These are phyloP conservation scores for Sapayoa aenigma DNA, from an alignment of 2,113 vertebrate species.

Conservation along the genomic window DNA sequence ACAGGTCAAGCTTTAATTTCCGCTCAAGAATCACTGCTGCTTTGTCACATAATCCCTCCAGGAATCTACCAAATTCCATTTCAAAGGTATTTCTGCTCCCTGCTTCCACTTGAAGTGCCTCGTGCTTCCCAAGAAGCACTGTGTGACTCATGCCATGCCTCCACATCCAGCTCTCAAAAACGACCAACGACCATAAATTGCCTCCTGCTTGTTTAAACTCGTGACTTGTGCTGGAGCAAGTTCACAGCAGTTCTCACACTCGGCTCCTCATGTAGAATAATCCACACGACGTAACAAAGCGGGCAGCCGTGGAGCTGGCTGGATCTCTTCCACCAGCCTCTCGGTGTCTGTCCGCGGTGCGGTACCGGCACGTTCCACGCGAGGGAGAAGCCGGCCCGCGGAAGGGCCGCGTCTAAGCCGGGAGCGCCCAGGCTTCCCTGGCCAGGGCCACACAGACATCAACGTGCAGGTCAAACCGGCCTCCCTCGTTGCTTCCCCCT, in stretches of 20 bases:
- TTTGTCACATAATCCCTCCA: background rate
- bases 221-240: background rate
- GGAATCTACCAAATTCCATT: background rate
- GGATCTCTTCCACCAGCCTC: background rate
- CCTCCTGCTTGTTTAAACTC: background rate
- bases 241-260: background rate
- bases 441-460: background rate
- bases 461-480: background rate
- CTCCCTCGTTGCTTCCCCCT: background rate
- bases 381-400: background rate
- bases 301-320: background rate
- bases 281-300: fast-evolving
- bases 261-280: background rate
- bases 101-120: background rate
- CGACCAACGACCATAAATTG: background rate
- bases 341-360: background rate
- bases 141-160: background rate
- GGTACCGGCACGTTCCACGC: background rate
- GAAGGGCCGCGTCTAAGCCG: background rate
- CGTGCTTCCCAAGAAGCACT: background rate
- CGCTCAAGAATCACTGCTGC: background rate
- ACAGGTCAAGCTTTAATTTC: slow-evolving; percentile 28
- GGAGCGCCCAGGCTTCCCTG: background rate
- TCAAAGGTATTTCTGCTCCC: background rate
- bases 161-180: background rate